These are phyloP conservation scores for Cyanistes caeruleus DNA, from an alignment of 2,113 vertebrate species.

Conservation along the genomic window DNA sequence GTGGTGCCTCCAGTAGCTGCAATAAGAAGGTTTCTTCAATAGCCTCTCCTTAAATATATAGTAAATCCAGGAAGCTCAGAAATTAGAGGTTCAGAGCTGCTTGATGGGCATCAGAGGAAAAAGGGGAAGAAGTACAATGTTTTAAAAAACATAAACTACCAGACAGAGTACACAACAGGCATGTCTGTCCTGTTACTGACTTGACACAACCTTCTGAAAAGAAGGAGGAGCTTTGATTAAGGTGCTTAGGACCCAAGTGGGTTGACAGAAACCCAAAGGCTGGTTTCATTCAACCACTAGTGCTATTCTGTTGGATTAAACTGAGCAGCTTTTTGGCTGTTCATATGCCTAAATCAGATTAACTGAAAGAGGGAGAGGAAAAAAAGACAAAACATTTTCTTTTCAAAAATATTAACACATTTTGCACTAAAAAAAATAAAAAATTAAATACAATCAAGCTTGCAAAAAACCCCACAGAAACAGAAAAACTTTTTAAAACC, in stretches of 20 bases:
- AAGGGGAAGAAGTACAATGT: not conserved
- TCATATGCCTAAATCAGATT: not conserved
- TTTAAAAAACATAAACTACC: not conserved
- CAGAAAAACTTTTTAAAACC: not conserved
- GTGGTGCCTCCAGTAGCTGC: not conserved
- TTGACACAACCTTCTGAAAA: not conserved
- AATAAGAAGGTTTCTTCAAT: not conserved
- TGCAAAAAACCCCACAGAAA: not conserved
- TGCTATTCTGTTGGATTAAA: not conserved
- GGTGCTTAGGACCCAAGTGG: not conserved
- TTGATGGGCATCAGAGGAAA: not conserved
- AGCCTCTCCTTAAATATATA: not conserved
- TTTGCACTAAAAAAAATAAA: not conserved
- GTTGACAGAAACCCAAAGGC: not conserved
- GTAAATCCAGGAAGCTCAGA: not conserved
- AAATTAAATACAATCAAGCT: fast-evolving
- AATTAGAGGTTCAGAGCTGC: not conserved
- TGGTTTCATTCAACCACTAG: not conserved
- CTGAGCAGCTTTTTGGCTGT: not conserved
- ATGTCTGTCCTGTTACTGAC: not conserved
- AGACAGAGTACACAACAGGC: not conserved
- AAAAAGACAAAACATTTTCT: not conserved
- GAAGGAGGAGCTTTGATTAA: not conserved
- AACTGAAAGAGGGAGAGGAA: not conserved
- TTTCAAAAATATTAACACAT: not conserved